phyloP scores from a whole-genome alignment of 1,140 invertebrate genomes.

The Drosophila yakuba region DNA sequence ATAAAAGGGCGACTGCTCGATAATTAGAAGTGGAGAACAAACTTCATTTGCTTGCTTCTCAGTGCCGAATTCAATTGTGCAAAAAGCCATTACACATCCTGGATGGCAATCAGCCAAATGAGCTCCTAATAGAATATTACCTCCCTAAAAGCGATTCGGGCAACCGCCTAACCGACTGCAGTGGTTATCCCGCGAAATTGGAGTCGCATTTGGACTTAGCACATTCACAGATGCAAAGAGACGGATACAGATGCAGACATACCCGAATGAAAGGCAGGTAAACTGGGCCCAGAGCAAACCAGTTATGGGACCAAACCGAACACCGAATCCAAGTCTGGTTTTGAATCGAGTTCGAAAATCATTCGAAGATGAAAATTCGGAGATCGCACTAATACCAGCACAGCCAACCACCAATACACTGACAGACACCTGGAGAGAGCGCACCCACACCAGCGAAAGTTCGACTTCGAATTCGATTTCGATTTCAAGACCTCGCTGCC shows the following conservation, averaged over 20 bases:
- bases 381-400: constrained; percentile 70
- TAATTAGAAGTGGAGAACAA: constrained; percentile 65
- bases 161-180: constrained; percentile 50
- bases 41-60: constrained; percentile 44
- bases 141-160: constrained; percentile 69
- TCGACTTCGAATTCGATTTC: constrained; percentile 71
- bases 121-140: constrained; percentile 84
- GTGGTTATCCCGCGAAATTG: constrained; percentile 45
- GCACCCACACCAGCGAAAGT: constrained; percentile 45
- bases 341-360: constrained; percentile 54
- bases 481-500: constrained; percentile 39
- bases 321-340: constrained; percentile 71
- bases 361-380: constrained; percentile 69
- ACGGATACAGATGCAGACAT: constrained; percentile 30
- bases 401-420: constrained; percentile 36
- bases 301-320: constrained; percentile 49
- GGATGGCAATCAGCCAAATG: constrained; percentile 83
- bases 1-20: constrained; percentile 28
- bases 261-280: constrained; percentile 58
- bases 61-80: constrained; percentile 38
- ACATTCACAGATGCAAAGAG: constrained; percentile 15
- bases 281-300: constrained; percentile 45
- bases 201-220: constrained; percentile 28
- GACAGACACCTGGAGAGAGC: constrained; percentile 35
- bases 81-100: constrained; percentile 61